Conservation (phyloP, 2,113 vertebrate genomes). For the Leucosticte australis region DNA sequence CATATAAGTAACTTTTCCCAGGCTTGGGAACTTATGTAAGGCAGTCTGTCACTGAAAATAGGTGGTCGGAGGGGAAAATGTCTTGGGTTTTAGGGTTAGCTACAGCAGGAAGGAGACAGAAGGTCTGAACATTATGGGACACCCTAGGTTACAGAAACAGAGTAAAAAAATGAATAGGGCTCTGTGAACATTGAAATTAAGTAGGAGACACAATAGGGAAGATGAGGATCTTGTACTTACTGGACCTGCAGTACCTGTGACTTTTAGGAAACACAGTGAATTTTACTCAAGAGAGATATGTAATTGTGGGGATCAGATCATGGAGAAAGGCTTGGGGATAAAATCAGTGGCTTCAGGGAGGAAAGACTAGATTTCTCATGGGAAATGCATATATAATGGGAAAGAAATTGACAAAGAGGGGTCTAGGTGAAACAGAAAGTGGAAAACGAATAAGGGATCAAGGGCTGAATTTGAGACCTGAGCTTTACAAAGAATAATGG, state of each 20-base stretch:
- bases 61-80: not conserved
- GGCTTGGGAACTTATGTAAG: accelerated
- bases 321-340: not conserved
- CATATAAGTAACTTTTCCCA: not conserved
- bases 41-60: not conserved
- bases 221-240: not conserved
- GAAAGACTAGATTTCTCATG: not conserved
- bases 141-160: not conserved
- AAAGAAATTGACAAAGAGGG: not conserved
- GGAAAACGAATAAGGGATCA: not conserved
- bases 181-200: not conserved
- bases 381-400: not conserved
- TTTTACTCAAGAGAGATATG: not conserved
- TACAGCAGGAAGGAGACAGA: not conserved
- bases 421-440: not conserved
- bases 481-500: not conserved
- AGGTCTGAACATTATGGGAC: not conserved
- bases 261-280: not conserved
- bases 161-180: not conserved
- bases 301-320: not conserved
- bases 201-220: not conserved
- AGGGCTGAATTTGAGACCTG: not conserved
- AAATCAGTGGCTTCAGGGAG: not conserved
- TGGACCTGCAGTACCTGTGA: not conserved
- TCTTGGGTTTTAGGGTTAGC: not conserved